Evolutionary conservation across 2,113 vertebrate species (phyloP), one percentile per base, ranked within the genome.

Genomic region (Astatotilapia flaviijosephi): DNA sequence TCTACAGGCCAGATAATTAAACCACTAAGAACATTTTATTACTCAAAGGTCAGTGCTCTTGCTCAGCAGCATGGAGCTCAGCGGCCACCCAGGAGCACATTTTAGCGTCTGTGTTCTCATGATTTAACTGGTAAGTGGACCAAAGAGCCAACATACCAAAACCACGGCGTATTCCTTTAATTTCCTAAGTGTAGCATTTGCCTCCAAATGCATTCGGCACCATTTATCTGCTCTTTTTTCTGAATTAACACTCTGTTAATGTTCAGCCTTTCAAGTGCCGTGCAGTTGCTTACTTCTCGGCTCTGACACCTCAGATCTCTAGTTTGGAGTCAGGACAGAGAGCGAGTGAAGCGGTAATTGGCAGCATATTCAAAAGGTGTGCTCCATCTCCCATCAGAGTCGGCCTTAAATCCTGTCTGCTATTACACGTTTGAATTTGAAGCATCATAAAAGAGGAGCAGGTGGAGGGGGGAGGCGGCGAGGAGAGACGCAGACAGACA

Each of bases 281-380:
- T 3, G 88, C 83, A 11, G 79, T 56, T 58, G 68, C 86, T 90
- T 19, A 81, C 86, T 56, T 40, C 86, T 47, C 8, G 7, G 49
- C 83, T 73, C 84, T 19, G 86, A 85, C 73, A 19, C 49, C 53
- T 93, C n/a, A 90, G 86, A 91, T 92, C 85, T 91, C 53, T 9
- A 42, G 87, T 88, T 92, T 85, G 81, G 88, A 93, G 91, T 91
- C 85, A 26, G 90, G 89, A 92, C 87, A 53, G 89, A 84, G 83
- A 85, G 53, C 21, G 88, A 89, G 79, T 33, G 87, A 80, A 51
- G 89, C 51, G 1, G 70, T 90, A 91, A 93, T 93, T 94, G 95
- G 91, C 91, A 93, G 84, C 82, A 45, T 12, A 85, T 89, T 92
- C 87, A 86, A 93, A 93, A 91, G 88, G 88, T 87, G 79, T 6